Conservation (phyloP, 2,797 vertebrate species). For the Hozukius guyotensis region DNA sequence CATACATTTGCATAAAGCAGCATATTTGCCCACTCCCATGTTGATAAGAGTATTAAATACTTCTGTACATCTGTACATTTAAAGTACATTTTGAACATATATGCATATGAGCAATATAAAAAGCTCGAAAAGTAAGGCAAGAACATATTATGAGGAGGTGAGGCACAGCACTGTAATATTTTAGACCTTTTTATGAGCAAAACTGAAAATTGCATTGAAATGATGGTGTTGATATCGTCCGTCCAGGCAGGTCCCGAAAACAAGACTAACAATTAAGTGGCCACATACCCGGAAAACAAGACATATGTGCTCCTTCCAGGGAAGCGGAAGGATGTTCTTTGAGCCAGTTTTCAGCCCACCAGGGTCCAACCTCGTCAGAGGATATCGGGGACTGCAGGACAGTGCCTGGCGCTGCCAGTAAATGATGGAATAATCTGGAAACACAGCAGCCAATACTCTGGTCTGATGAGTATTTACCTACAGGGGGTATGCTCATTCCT, state of each 20-base stretch:
- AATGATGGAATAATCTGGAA: constrained; percentile 80
- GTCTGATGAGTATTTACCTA: constrained; percentile 78
- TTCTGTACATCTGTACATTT: too few relatives aligned
- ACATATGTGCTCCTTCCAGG: constrained; percentile 78
- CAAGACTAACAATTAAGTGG: constrained; percentile 25
- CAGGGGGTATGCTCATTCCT: constrained; percentile 72
- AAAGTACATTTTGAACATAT: too few relatives aligned
- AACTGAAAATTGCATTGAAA: not conserved
- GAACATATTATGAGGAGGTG: not conserved
- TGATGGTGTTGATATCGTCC: not conserved
- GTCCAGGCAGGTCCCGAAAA: not conserved
- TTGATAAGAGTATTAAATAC: too few relatives aligned
- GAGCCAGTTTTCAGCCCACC: constrained; percentile 60
- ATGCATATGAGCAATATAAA: not conserved
- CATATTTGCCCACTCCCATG: too few relatives aligned
- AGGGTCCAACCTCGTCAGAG: constrained; percentile 62
- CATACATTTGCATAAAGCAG: too few relatives aligned
- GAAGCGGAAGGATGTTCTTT: constrained; percentile 64
- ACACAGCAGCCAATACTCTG: constrained; percentile 76
- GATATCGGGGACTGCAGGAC: constrained; percentile 69
- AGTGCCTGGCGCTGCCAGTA: constrained; percentile 60
- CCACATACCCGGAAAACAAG: constrained; percentile 56
- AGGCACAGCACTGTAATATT: not conserved
- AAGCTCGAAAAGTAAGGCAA: not conserved
- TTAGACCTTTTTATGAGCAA: not conserved